Evolutionary conservation across 92 coral and sea anemone genomes (phyloP).

Genomic region (Palythoa caribaeorum): DNA sequence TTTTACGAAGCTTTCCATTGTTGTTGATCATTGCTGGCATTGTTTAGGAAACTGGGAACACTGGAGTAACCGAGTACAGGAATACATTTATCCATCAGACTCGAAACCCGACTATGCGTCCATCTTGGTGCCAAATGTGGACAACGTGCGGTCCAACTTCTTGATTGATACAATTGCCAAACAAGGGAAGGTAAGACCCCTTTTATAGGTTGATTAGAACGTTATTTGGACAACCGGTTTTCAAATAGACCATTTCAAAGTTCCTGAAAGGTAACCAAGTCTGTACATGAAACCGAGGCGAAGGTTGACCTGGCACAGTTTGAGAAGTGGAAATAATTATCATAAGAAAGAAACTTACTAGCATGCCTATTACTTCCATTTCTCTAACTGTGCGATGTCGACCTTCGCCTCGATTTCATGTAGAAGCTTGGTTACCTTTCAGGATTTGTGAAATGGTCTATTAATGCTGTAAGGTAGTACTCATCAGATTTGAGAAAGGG

Average conservation of each 20-base stretch:
- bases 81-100: slow-evolving; percentile 85
- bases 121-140: slow-evolving; percentile 93
- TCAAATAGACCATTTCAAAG: neutral
- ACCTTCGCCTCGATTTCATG: too few relatives aligned
- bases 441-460: too few relatives aligned
- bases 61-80: slow-evolving; percentile 90
- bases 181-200: slow-evolving; percentile 76
- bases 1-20: too few relatives aligned
- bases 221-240: neutral
- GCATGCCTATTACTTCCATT: too few relatives aligned
- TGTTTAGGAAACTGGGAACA: slow-evolving; percentile 91
- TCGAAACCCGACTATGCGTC: slow-evolving; percentile 91
- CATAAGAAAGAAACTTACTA: too few relatives aligned
- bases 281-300: too few relatives aligned
- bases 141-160: slow-evolving; percentile 86
- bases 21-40: neutral
- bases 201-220: neutral
- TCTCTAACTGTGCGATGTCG: too few relatives aligned
- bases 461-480: neutral
- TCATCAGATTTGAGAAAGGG: neutral
- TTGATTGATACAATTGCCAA: slow-evolving; percentile 89
- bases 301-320: too few relatives aligned
- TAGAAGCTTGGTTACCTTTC: too few relatives aligned
- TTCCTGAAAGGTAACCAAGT: too few relatives aligned
- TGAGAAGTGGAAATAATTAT: too few relatives aligned